phyloP scores from a whole-genome alignment of 2,113 vertebrate genomes.

The Dinomys branickii region DNA sequence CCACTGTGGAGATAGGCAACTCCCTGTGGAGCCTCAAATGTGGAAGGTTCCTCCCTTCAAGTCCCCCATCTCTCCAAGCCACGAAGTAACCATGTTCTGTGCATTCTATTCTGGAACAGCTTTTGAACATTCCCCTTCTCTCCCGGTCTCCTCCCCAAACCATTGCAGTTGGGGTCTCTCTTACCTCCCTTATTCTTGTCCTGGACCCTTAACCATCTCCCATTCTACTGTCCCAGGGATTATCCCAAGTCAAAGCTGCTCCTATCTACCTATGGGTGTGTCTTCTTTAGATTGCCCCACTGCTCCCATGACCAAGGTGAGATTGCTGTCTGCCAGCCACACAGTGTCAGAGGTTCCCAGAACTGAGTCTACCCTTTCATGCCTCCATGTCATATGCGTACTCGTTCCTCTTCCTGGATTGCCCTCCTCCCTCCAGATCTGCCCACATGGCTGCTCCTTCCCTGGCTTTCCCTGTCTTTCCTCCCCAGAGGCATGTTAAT shows the following conservation, averaged over 20 bases:
- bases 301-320: background rate
- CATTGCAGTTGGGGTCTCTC: background rate
- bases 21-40: background rate
- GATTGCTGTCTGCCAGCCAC: background rate
- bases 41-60: background rate
- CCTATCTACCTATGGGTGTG: fast-evolving
- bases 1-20: too few relatives aligned
- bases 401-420: background rate
- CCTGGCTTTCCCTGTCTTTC: background rate
- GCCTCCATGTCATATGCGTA: background rate
- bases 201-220: background rate
- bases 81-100: background rate
- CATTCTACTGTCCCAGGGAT: background rate
- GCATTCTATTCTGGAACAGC: background rate
- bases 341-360: background rate
- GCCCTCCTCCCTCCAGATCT: background rate
- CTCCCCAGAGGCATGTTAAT: background rate
- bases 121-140: background rate
- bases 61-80: too few relatives aligned
- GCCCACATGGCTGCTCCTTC: background rate
- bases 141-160: too few relatives aligned
- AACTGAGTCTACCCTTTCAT: background rate
- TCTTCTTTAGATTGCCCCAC: background rate
- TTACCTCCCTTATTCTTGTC: background rate
- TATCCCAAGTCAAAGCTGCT: background rate